Base-by-base conservation (phyloP, 2,113 vertebrate species). In the Scatophagus argus region DNA sequence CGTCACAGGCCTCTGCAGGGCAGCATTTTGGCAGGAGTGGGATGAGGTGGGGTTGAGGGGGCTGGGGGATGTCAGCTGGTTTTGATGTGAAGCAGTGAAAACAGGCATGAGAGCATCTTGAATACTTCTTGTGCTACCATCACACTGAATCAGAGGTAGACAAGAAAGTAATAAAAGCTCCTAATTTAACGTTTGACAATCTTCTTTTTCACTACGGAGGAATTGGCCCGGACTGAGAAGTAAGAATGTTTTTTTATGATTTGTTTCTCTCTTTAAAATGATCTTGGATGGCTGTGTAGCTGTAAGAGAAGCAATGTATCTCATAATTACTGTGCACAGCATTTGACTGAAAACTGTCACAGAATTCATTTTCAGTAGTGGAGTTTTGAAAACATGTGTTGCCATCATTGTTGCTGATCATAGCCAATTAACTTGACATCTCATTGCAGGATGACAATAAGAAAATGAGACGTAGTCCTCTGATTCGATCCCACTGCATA, bases 1-100 rank as follows among this genome's bases (percentile, higher is more conserved):
- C 86, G 89, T 88, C 51, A 62, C 49, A 65, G 63, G 65, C 52
- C 62, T 70, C 46, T 59, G 31, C 39, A 55, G 23, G 64, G 59
- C 52, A 74, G 58, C 38, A 41, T 61, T 74, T 75, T 85, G 41
- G 6, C 25, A 27, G 60, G 21, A 74, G 60, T 43, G 54, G 56
- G 52, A 27, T 58, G 83, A 74, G 82, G 80, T 46, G 79, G 78
- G 44, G 64, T 51, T 11, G 49, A 36, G 58, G 58, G 44, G 52
- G 34, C 25, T 7, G 17, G 65, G 60, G 62, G 59, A 16, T 91
- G 93, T 93, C 95, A 95, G 91, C 94, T 95, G 95, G 91, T 94
- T 94, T 93, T 95, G 95, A 95, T 94, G 92, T 93, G 91, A 85
- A 91, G 78, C 81, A 77, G 81, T 87, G 81, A 90, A 86, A 87